A percentile compares a stretch with the other conserved stretches of the same genome.
These are phyloP conservation scores for Oophaga pumilio DNA, from an alignment of 2,113 vertebrate species.

Conservation along the genomic window DNA sequence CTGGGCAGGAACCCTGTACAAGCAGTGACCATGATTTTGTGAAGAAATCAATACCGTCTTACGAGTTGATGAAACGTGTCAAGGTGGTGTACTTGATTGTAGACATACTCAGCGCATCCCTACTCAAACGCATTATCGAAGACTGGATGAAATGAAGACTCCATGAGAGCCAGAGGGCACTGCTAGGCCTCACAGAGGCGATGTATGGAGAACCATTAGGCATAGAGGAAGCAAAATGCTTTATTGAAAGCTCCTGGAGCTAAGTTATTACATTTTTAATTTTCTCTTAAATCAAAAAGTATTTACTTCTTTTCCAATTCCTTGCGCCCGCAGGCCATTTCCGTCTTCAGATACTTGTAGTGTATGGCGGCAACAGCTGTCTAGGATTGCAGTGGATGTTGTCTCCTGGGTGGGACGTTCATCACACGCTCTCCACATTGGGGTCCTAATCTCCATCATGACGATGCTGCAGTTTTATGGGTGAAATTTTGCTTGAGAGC, in stretches of 20 bases:
- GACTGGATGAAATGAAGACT: slow-evolving; percentile 21
- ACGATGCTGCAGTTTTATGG: background rate
- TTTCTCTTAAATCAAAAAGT: slow-evolving; percentile 33
- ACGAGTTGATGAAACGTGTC: too few relatives aligned
- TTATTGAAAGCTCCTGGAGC: slow-evolving; percentile 34
- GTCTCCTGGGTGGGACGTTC: background rate
- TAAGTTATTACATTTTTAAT: slow-evolving; percentile 41
- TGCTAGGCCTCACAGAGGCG: background rate
- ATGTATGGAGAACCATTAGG: background rate
- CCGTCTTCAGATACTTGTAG: slow-evolving; percentile 5
- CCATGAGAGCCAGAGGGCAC: slow-evolving; percentile 14
- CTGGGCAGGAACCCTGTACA: too few relatives aligned
- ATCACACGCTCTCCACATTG: background rate
- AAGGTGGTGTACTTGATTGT: too few relatives aligned
- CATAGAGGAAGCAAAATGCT: slow-evolving; percentile 13
- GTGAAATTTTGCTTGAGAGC: background rate
- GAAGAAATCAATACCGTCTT: too few relatives aligned
- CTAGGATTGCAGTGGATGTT: slow-evolving; percentile 13
- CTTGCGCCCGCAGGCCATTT: background rate
- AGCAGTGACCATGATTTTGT: too few relatives aligned
- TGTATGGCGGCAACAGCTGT: slow-evolving; percentile 20
- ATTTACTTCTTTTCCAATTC: slow-evolving; percentile 26
- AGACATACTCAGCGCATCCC: background rate
- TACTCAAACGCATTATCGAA: background rate
- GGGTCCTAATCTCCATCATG: background rate